Evolutionary conservation across 2,797 vertebrate genomes (phyloP).

Genomic region (Cercopithecus neglectus): DNA sequence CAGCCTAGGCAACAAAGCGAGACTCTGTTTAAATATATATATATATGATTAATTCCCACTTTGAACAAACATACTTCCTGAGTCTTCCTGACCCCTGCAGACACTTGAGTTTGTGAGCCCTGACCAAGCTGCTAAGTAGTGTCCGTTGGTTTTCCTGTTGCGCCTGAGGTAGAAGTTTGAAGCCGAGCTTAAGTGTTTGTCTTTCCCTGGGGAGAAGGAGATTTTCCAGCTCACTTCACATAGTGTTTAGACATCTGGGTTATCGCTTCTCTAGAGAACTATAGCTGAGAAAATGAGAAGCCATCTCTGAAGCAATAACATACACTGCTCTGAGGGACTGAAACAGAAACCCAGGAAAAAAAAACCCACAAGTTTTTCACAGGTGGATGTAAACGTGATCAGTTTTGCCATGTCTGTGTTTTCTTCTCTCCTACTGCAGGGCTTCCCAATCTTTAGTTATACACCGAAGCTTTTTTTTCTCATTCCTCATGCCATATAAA

Average conservation of each 20-base stretch:
- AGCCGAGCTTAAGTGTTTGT: not conserved
- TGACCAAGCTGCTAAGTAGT: accelerated
- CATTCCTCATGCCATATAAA: not conserved
- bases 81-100: not conserved
- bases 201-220: not conserved
- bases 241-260: not conserved
- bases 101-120: not conserved
- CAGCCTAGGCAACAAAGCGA: not conserved
- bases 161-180: not conserved
- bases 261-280: not conserved
- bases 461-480: not conserved
- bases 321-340: accelerated
- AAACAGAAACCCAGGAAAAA: not conserved
- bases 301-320: not conserved
- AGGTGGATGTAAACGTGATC: not conserved
- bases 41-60: not conserved
- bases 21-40: not conserved
- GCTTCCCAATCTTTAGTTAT: not conserved
- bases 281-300: not conserved
- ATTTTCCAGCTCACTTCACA: not conserved
- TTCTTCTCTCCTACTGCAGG: not conserved
- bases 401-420: not conserved
- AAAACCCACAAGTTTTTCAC: not conserved
- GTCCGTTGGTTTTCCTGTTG: no score
- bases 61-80: not conserved